These are phyloP conservation scores for Emydoidea blandingii DNA, from an alignment of 2,797 vertebrate genomes.

Conservation along the genomic window DNA sequence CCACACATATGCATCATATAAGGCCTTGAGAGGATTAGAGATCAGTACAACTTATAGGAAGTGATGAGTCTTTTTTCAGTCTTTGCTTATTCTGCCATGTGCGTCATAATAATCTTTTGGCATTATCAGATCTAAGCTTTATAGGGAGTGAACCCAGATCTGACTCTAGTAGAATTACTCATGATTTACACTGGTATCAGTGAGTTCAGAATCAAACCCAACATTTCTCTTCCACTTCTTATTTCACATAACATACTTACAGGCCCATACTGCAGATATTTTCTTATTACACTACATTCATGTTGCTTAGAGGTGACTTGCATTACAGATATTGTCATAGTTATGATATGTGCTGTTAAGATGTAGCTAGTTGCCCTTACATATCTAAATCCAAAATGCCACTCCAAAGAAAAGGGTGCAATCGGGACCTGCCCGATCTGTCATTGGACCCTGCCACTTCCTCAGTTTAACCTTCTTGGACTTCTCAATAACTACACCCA, in stretches of 20 bases:
- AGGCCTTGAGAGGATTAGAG: constrained; percentile 7
- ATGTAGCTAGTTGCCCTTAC: not conserved
- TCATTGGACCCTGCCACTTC: not conserved
- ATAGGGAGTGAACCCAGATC: not conserved
- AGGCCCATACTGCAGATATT: not conserved
- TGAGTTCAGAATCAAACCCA: not conserved
- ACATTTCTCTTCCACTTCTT: not conserved
- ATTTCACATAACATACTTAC: not conserved
- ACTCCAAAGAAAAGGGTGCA: not conserved
- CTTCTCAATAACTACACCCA: not conserved
- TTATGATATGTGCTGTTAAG: not conserved
- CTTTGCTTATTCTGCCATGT: not conserved
- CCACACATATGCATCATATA: not conserved
- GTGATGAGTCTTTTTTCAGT: not conserved
- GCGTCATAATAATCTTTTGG: not conserved
- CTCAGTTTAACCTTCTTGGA: not conserved
- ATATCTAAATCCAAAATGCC: not conserved
- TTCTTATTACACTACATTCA: accelerated
- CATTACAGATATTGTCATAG: not conserved
- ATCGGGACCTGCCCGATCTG: not conserved
- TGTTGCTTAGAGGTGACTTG: not conserved
- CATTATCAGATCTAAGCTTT: not conserved
- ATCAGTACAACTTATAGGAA: not conserved
- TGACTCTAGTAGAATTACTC: not conserved
- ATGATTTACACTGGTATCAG: not conserved